Evolutionary conservation across 2,797 vertebrate species (phyloP).

Genomic region (Saguinus oedipus): DNA sequence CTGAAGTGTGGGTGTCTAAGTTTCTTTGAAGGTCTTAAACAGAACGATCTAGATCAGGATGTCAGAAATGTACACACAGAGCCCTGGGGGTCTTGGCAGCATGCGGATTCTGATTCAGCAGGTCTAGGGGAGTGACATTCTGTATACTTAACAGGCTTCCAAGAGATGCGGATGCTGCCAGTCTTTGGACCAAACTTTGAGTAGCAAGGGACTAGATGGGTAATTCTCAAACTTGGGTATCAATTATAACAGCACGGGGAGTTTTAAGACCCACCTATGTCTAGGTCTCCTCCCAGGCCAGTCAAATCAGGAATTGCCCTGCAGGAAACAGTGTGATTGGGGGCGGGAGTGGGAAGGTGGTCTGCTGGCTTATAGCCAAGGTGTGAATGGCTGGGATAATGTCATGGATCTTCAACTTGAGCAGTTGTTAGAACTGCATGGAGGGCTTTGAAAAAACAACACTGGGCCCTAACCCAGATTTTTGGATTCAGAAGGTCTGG

Average conservation of each 20-base stretch:
- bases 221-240: background rate
- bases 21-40: background rate
- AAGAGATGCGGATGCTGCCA: accelerated
- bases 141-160: background rate
- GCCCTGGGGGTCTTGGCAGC: background rate
- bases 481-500: background rate
- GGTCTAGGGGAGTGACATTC: background rate
- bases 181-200: background rate
- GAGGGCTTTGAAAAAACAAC: background rate
- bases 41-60: background rate
- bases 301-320: background rate
- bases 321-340: accelerated
- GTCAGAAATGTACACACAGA: too few species aligned
- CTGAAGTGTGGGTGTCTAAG: background rate
- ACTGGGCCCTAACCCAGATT: background rate
- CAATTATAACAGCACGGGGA: background rate
- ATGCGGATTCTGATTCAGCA: background rate
- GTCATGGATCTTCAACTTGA: accelerated
- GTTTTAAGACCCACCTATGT: background rate
- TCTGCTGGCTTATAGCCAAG: too few species aligned
- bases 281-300: background rate
- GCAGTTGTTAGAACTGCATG: background rate
- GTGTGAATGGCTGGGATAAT: accelerated
- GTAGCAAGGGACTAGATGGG: background rate
- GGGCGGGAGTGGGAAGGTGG: background rate